These are phyloP conservation scores for Paratrypauchen microcephalus DNA, from an alignment of 2,797 vertebrate species.

Conservation along the genomic window DNA sequence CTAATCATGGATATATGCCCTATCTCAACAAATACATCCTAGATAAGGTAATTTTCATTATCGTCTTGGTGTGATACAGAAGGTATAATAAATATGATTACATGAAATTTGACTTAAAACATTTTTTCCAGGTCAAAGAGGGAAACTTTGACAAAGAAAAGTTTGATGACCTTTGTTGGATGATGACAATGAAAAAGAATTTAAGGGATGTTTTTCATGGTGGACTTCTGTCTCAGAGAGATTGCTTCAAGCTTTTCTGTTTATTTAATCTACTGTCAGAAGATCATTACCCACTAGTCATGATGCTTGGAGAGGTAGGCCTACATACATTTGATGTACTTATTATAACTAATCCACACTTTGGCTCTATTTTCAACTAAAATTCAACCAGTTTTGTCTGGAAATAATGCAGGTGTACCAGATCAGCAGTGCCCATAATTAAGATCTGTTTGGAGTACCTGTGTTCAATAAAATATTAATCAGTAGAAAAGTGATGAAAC, in stretches of 20 bases:
- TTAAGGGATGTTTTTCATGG: constrained; percentile 50
- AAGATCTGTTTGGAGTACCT: too few relatives aligned
- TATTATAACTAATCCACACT: not conserved
- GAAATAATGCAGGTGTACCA: too few relatives aligned
- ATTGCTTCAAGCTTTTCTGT: constrained; percentile 83
- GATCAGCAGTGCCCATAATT: too few relatives aligned
- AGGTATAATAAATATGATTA: not conserved
- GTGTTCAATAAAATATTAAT: too few relatives aligned
- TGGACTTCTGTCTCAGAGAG: constrained; percentile 63
- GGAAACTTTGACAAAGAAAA: constrained; percentile 82
- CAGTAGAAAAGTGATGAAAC: too few relatives aligned
- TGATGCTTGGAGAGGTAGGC: constrained; percentile 78
- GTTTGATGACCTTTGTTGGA: constrained; percentile 84
- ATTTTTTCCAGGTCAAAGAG: constrained; percentile 69
- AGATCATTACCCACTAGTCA: constrained; percentile 80
- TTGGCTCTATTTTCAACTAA: constrained; percentile 16
- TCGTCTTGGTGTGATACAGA: not conserved
- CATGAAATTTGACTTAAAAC: not conserved
- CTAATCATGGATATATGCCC: constrained; percentile 99
- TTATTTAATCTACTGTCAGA: constrained; percentile 84
- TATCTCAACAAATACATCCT: constrained; percentile 99
- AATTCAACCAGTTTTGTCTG: too few relatives aligned
- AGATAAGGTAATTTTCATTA: constrained; percentile 85
- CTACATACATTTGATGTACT: not conserved
- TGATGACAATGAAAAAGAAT: constrained; percentile 83